Evolutionary conservation across 2,797 vertebrate genomes (phyloP).

Genomic region (Tinamus major): DNA sequence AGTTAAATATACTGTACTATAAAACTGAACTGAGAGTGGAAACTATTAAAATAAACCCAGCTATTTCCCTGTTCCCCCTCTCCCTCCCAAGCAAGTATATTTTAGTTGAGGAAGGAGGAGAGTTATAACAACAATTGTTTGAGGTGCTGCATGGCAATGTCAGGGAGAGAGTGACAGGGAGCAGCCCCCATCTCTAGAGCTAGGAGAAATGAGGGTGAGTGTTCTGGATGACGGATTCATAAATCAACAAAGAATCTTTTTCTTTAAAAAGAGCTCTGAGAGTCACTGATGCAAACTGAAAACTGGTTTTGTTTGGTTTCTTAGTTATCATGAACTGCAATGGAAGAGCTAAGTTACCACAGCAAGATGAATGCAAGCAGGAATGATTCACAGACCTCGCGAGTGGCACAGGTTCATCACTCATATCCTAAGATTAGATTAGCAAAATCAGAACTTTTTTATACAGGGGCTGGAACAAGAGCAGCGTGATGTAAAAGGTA

Average conservation of each 20-base stretch:
- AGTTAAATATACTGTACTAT: slow-evolving; percentile 77
- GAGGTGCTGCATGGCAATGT: slow-evolving; percentile 47
- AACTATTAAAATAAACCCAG: slow-evolving; percentile 78
- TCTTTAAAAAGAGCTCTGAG: background rate
- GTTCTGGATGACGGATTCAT: background rate
- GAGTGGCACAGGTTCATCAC: background rate
- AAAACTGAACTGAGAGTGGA: slow-evolving; percentile 74
- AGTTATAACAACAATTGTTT: slow-evolving; percentile 58
- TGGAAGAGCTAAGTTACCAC: background rate
- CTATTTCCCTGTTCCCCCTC: slow-evolving; percentile 50
- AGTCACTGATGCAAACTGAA: background rate
- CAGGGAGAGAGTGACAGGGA: background rate
- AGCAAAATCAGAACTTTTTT: background rate
- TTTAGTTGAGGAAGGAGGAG: slow-evolving; percentile 66
- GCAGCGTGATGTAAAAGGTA: background rate
- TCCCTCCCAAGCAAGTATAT: slow-evolving; percentile 64
- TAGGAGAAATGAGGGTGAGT: background rate
- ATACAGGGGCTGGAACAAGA: background rate
- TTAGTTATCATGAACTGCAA: background rate
- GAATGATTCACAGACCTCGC: background rate
- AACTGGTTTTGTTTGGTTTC: background rate
- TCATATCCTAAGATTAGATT: background rate
- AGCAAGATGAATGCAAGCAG: background rate
- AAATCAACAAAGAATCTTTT: background rate
- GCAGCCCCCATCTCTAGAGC: background rate